phyloP scores from a whole-genome alignment of 2,888 invertebrate species.

The Dynastes hyllus region DNA sequence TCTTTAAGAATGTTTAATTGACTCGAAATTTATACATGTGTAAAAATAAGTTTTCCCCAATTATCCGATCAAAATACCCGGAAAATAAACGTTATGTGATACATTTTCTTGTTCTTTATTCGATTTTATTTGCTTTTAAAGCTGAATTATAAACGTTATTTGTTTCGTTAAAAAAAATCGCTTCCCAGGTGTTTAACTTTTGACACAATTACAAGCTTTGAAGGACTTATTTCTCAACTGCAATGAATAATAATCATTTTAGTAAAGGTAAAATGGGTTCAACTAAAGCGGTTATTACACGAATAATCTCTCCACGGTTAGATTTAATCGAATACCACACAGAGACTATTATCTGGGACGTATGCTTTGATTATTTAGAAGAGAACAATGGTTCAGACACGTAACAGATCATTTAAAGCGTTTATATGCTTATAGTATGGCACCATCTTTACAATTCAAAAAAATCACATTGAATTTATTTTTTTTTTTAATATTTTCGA shows the following conservation, averaged over 20 bases:
- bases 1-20: too few species aligned
- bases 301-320: background rate
- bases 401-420: slow-evolving; percentile 8
- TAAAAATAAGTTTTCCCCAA: too few species aligned
- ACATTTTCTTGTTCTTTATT: too few species aligned
- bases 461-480: too few species aligned
- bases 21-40: too few species aligned
- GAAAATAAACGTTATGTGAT: too few species aligned
- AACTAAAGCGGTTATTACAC: background rate
- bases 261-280: slow-evolving; percentile 47
- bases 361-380: background rate
- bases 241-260: slow-evolving; percentile 19
- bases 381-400: slow-evolving; percentile 2
- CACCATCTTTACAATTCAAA: too few species aligned
- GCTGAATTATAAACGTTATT: too few species aligned
- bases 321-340: slow-evolving; percentile 5
- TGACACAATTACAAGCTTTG: slow-evolving; percentile 47
- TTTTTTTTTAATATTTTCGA: too few species aligned
- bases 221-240: slow-evolving; percentile 36
- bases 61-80: background rate
- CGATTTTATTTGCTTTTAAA: too few species aligned
- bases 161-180: slow-evolving; percentile 19
- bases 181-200: slow-evolving; percentile 55
- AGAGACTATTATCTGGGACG: background rate
- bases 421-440: background rate